Base-by-base conservation (phyloP, 2,888 invertebrate genomes). In the Erebia ligea region DNA sequence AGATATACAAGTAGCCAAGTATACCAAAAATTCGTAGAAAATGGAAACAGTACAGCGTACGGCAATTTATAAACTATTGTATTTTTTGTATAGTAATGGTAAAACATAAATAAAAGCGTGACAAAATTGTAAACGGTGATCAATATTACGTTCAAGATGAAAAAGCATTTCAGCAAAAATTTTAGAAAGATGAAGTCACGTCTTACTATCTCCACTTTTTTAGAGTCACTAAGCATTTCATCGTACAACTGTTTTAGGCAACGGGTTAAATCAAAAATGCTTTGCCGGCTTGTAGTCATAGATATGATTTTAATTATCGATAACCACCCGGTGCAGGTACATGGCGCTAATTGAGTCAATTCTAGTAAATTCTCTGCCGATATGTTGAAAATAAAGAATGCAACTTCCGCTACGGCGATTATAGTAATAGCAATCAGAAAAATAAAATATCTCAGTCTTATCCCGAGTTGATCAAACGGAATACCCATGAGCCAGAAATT, bases 71-170 rank as follows among this genome's bases (percentile, higher is more conserved):
- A 90, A 0, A 76, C 67, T 1, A 88, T 71, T 59, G 83, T 75
- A 1, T 79, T 75, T 17, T 77, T 82, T 6, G 69, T 76, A 0
- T 82, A 56, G 74, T 87, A 91, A 74, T 79, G 69, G 71, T 84
- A 86, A 4, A 80, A 52, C 34, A 91, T 89, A 0, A 89, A 71
- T 40, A 87, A 45, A 1, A 84, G 77, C 1, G 87, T 78, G 0
- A 85, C 84, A 76, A 91, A 91, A 73, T 87, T 90, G 71, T 91
- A 92, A 6, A 91, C 85, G 11, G 81, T 80, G 66, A 91, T 87
- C 4, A 92, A 79, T 17, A 86, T 71, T 1, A 75, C 73, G 73
- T 91, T 91, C 2, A 92, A 72, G 70, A 87, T 74, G 34, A 90
- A 85, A 71, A 87, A 90, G 72, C 86, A 88, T 71, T 86, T 89